Evolutionary conservation across 2,888 invertebrate species (phyloP).

Genomic region (Apotomis betuletana): DNA sequence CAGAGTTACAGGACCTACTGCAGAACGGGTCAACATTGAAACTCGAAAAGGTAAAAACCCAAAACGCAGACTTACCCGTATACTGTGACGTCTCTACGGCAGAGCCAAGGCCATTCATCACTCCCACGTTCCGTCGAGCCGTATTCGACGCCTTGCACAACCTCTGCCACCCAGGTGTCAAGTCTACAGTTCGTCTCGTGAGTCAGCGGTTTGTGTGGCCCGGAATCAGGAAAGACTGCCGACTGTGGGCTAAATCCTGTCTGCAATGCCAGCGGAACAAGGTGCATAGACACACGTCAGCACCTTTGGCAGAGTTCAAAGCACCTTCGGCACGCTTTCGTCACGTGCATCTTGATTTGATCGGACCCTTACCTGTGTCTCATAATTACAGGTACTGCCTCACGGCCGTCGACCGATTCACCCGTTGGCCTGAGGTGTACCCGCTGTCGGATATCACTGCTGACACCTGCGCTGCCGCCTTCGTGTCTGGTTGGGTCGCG

Average conservation of each 20-base stretch:
- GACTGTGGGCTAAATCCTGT: constrained; percentile 49
- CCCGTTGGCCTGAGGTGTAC: constrained; percentile 16
- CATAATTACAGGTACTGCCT: constrained; percentile 44
- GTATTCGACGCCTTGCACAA: constrained; percentile 28
- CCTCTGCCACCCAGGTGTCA: constrained; percentile 27
- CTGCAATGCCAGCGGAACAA: constrained; percentile 54
- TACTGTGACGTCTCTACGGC: constrained; percentile 2
- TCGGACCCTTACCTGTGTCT: constrained; percentile 48
- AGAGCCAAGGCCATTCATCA: constrained; percentile 7
- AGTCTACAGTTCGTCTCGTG: constrained; percentile 43
- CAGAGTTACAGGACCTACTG: background rate
- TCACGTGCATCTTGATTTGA: constrained; percentile 55
- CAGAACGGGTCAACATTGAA: background rate
- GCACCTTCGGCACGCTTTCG: constrained; percentile 49
- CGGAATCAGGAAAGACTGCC: constrained; percentile 49
- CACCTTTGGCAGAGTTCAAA: constrained; percentile 46
- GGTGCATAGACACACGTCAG: constrained; percentile 48
- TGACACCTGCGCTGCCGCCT: constrained; percentile 14
- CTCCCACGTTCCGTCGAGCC: constrained; percentile 12
- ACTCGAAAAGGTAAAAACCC: constrained; percentile 6
- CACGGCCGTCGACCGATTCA: constrained; percentile 49
- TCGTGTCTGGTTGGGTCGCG: constrained; percentile 11
- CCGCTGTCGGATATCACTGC: constrained; percentile 6
- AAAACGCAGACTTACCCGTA: background rate
- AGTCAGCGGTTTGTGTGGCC: constrained; percentile 56